A percentile compares a stretch with the other conserved stretches of the same genome.
Conservation (phyloP, 2,888 invertebrate species). For the Himalopsyche kuldschensis region DNA sequence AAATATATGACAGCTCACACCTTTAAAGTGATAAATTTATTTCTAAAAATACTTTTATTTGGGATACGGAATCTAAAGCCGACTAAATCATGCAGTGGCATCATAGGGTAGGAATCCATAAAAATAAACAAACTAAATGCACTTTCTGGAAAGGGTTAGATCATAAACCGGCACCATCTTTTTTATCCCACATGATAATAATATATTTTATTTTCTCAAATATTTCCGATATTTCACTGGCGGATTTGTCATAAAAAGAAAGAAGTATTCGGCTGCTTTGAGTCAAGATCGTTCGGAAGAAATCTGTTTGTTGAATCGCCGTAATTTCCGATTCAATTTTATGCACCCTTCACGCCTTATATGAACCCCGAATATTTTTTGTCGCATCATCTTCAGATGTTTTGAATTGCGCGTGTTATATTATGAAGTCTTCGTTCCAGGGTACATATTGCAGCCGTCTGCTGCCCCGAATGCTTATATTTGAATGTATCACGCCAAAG, state of each 20-base stretch:
- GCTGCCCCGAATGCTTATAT: not conserved
- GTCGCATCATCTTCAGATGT: conserved; percentile 30
- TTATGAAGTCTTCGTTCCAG: not conserved
- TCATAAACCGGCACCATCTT: not conserved
- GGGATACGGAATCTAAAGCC: too few relatives aligned
- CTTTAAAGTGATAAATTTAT: too few relatives aligned
- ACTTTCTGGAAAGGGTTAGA: not conserved
- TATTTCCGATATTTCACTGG: not conserved
- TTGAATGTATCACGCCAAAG: not conserved
- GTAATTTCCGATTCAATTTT: conserved; percentile 40
- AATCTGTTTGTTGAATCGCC: conserved; percentile 37
- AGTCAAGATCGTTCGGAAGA: not conserved
- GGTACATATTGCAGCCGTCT: not conserved
- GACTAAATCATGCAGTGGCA: too few relatives aligned
- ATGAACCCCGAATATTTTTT: conserved; percentile 26
- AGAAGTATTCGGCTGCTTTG: not conserved
- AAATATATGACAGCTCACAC: too few relatives aligned
- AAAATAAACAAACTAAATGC: not conserved
- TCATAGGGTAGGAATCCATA: too few relatives aligned
- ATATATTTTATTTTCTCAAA: not conserved
- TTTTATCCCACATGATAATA: not conserved
- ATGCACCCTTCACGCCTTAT: conserved; percentile 34
- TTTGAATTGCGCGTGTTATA: conserved; percentile 14
- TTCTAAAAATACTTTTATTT: too few relatives aligned
- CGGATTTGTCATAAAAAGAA: not conserved